Evolutionary conservation across 2,888 invertebrate genomes (phyloP).

Genomic region (Leucozona laternaria): DNA sequence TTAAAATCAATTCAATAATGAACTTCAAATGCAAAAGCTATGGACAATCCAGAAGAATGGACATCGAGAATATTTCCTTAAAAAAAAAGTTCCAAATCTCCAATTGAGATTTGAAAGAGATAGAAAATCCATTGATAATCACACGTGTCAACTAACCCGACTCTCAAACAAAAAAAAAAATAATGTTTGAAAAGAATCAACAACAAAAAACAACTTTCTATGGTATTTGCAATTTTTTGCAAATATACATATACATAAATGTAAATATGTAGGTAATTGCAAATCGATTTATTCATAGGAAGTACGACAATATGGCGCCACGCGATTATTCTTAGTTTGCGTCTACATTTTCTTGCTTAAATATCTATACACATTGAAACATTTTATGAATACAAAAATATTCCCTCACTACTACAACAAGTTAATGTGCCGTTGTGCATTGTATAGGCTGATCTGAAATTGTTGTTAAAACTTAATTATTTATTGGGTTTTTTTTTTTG

Average conservation of each 20-base stretch:
- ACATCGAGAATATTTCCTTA: too few relatives aligned
- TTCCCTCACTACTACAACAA: background rate
- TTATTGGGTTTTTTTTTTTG: conserved; percentile 6
- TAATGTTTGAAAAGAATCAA: background rate
- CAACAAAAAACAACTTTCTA: background rate
- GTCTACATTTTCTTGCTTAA: conserved; percentile 20
- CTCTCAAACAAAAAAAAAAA: background rate
- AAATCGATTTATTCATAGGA: conserved; percentile 68
- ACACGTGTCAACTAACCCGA: too few relatives aligned
- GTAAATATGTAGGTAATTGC: too few relatives aligned
- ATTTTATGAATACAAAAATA: background rate
- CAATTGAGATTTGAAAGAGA: too few relatives aligned
- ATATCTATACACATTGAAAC: background rate
- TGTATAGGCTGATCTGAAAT: background rate
- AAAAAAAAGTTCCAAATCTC: too few relatives aligned
- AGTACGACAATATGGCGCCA: conserved; percentile 72
- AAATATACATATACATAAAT: background rate
- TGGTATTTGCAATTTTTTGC: conserved; percentile 39
- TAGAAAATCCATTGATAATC: too few relatives aligned
- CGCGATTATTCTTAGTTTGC: conserved; percentile 61
- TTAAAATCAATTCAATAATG: too few relatives aligned
- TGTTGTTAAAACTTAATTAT: conserved; percentile 22
- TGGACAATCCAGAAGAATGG: too few relatives aligned
- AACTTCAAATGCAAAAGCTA: too few relatives aligned
- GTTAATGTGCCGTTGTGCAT: too few relatives aligned